Evolutionary conservation across 2,888 invertebrate genomes (phyloP), one percentile per base, ranked within the genome.

Genomic region (Tiliacea aurago): DNA sequence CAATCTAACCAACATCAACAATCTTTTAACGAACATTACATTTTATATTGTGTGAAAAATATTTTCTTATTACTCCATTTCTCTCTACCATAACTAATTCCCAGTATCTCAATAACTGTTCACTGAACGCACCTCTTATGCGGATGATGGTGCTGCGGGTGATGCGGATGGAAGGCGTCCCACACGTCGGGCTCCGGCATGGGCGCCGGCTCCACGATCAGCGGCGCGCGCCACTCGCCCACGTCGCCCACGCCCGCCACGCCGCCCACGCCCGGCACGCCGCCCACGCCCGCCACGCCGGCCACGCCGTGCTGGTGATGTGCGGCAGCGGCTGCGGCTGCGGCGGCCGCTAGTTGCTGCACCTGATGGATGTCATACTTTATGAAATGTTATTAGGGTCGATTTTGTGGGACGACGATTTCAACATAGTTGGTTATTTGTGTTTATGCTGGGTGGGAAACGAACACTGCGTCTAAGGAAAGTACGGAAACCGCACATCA

Each of bases 171-270:
- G 89, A 93, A 94, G 56, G 91, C 88, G 83, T 95, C 95, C 94
- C 95, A 95, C 28, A 93, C 94, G 86, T 96, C 95, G 11, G 94
- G 93, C 61, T 95, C 96, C 23, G 94, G 91, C 86, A 96, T 92
- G 82, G 95, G 95, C 86, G 94, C 94, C 2, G 95, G 96, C 90
- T 97, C 97, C 84, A 98, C 98, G 89, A 99, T 98, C 96, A 99
- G 98, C 66, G 99, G 99, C 69, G 99, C 99, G 49, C 99, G 99
- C 94, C 99, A 99, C 93, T 95, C 96, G 81, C 86, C 92, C 85
- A 94, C 95, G 80, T 90, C 92, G 11, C 77, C 84, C 73, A 87
- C 92, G 79, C 84, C 92, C 23, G 79, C 91, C 75, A 84, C 91
- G 73, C 85, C 92, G 47, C 80, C 93, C 96, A 97, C 98, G 94